A percentile compares a stretch with the other conserved stretches of the same genome.
These are phyloP conservation scores for Oedothorax gibbosus DNA, from an alignment of 1,140 invertebrate species.

Conservation along the genomic window DNA sequence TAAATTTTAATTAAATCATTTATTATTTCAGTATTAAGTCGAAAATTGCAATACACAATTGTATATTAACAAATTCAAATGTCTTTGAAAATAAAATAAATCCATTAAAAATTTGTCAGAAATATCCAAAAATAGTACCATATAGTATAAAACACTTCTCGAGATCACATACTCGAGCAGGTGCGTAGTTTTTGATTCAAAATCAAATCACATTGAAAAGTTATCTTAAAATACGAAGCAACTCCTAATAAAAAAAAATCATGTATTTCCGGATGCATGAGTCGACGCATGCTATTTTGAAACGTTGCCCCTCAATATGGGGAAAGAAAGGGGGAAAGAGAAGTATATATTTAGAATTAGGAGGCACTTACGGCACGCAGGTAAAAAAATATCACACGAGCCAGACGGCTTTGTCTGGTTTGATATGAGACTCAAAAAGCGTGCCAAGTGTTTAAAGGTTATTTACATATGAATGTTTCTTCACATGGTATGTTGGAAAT, in stretches of 20 bases:
- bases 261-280: slow-evolving; percentile 25
- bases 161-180: too few relatives aligned
- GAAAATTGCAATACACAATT: too few relatives aligned
- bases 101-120: too few relatives aligned
- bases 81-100: too few relatives aligned
- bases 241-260: slow-evolving; percentile 21
- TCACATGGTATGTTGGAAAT: too few relatives aligned
- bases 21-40: background rate
- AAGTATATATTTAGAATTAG: slow-evolving; percentile 26
- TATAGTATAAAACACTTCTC: too few relatives aligned
- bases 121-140: background rate
- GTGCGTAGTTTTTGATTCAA: background rate
- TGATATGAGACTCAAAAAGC: background rate
- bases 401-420: slow-evolving; percentile 45
- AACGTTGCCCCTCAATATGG: slow-evolving; percentile 5
- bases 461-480: too few relatives aligned
- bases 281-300: slow-evolving; percentile 17
- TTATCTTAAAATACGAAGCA: too few relatives aligned
- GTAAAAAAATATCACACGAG: slow-evolving; percentile 17
- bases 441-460: slow-evolving; percentile 27
- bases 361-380: slow-evolving; percentile 19
- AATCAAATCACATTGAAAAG: slow-evolving; percentile 1
- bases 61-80: too few relatives aligned
- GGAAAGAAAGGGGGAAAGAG: slow-evolving; percentile 1
- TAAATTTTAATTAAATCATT: too few relatives aligned